phyloP scores from a whole-genome alignment of 2,888 invertebrate species.

The Schizaphis graminum region DNA sequence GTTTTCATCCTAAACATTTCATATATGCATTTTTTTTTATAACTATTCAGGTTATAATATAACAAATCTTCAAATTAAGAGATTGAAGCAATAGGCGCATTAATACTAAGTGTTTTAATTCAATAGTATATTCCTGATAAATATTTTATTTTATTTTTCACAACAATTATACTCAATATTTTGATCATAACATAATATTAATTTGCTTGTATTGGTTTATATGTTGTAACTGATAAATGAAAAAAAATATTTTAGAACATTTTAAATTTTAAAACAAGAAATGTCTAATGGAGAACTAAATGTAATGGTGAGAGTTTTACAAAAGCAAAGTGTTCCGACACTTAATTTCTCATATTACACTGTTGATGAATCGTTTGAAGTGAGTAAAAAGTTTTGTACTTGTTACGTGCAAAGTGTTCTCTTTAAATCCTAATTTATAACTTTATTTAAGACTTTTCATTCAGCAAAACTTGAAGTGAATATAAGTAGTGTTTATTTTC shows the following conservation, averaged over 20 bases:
- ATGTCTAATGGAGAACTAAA: not conserved
- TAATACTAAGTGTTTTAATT: not conserved
- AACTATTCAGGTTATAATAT: not conserved
- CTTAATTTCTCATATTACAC: conserved; percentile 16
- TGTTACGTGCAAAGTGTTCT: not conserved
- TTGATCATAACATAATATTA: not conserved
- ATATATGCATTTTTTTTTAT: not conserved
- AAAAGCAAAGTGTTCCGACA: conserved; percentile 10
- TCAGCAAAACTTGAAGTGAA: conserved; percentile 17
- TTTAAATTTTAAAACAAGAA: not conserved
- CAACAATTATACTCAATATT: not conserved
- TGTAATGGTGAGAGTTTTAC: not conserved
- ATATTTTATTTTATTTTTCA: not conserved
- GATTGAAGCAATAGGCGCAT: not conserved
- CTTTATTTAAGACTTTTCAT: conserved; percentile 36
- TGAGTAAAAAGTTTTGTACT: conserved; percentile 5
- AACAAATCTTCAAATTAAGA: not conserved
- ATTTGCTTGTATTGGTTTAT: not conserved
- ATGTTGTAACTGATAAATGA: not conserved
- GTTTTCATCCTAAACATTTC: not conserved
- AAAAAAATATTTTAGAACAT: not conserved
- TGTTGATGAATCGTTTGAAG: conserved; percentile 17
- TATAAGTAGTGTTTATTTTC: conserved; percentile 29
- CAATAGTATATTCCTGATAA: not conserved
- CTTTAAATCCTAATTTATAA: conserved; percentile 20